These are phyloP conservation scores for Diphyllodes magnificus DNA, from an alignment of 2,113 vertebrate species.

Conservation along the genomic window DNA sequence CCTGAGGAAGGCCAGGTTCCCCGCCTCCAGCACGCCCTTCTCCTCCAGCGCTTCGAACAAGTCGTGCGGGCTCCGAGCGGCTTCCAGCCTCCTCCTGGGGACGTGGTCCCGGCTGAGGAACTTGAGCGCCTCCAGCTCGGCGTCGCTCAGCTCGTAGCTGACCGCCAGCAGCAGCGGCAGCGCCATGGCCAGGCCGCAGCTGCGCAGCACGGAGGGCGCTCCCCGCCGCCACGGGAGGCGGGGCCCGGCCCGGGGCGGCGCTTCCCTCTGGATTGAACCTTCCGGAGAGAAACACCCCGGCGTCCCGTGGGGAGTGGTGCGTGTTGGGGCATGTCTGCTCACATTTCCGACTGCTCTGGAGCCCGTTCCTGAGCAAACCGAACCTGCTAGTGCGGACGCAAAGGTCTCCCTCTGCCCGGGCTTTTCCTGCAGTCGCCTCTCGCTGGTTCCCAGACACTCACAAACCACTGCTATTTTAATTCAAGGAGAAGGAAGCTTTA, in stretches of 20 bases:
- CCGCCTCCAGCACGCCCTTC: constrained; percentile 17
- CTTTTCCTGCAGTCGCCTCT: too few species aligned
- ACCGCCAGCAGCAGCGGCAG: neutral
- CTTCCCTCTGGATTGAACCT: neutral
- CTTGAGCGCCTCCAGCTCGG: constrained; percentile 58
- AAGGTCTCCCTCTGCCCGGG: rapidly evolving
- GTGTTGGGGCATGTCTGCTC: rapidly evolving
- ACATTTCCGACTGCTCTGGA: rapidly evolving
- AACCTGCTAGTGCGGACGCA: rapidly evolving
- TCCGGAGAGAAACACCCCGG: neutral
- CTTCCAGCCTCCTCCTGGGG: constrained; percentile 31
- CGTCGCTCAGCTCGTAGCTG: constrained; percentile 23
- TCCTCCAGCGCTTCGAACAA: constrained; percentile 58
- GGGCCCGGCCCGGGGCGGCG: rapidly evolving
- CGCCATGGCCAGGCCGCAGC: neutral
- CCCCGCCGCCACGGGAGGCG: neutral
- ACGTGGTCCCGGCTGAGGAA: constrained; percentile 66
- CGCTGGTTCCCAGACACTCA: neutral
- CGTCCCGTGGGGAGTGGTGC: rapidly evolving
- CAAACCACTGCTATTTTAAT: neutral
- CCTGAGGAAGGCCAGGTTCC: constrained; percentile 49
- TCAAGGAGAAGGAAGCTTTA: neutral
- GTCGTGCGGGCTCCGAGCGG: neutral
- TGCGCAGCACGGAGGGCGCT: rapidly evolving
- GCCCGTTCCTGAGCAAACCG: rapidly evolving